These are phyloP conservation scores for Drosophila serrata DNA, from an alignment of 1,140 invertebrate species.

Conservation along the genomic window DNA sequence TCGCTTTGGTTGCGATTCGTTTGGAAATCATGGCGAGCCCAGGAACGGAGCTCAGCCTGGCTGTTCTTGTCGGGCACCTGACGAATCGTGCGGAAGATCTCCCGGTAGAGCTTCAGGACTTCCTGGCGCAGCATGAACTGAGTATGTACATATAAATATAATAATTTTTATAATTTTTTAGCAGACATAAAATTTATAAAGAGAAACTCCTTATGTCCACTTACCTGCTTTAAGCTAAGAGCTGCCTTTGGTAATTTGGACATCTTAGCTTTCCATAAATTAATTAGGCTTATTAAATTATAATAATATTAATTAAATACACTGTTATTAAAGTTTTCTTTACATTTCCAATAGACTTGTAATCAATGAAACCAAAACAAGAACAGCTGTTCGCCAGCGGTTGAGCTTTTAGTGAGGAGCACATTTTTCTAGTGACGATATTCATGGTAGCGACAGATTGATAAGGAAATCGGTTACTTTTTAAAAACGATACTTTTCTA, in stretches of 20 bases:
- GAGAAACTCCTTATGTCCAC: neutral
- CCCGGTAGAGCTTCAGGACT: constrained; percentile 91
- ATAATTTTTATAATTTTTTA: neutral
- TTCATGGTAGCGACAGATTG: neutral
- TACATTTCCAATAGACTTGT: constrained; percentile 7
- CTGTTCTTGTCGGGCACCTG: constrained; percentile 89
- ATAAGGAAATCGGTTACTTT: neutral
- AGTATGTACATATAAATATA: neutral
- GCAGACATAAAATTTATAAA: neutral
- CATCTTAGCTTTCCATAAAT: constrained; percentile 56
- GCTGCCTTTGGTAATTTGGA: constrained; percentile 86
- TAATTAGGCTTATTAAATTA: neutral
- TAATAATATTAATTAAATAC: constrained; percentile 1
- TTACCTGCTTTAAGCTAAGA: constrained; percentile 87
- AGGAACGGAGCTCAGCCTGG: constrained; percentile 88
- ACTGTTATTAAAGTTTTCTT: neutral
- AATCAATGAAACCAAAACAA: constrained; percentile 18
- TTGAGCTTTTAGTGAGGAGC: neutral
- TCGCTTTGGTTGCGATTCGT: constrained; percentile 89
- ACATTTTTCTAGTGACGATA: neutral
- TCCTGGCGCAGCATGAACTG: constrained; percentile 92
- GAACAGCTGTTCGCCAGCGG: constrained; percentile 47
- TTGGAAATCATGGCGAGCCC: constrained; percentile 90
- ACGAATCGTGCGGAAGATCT: constrained; percentile 89
- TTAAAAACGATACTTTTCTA: neutral